Evolutionary conservation across 2,113 vertebrate genomes (phyloP), one percentile per base, ranked within the genome.

Genomic region (Cavia porcellus): DNA sequence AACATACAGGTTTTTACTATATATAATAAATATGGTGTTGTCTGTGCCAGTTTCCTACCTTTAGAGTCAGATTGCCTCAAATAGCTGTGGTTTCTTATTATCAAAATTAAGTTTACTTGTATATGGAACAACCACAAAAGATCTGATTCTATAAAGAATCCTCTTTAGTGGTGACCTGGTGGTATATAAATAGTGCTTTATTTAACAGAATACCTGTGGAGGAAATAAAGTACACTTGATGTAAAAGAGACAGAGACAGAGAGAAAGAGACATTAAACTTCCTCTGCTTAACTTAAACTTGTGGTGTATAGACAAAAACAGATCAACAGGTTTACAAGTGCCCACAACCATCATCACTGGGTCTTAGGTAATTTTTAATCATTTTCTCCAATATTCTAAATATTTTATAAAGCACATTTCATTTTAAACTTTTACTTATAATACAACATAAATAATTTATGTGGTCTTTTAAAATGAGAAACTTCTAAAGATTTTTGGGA

Each of bases 111-210:
- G 99, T 99, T 99, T 99, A 99, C 99, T 99, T 99, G 99, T 99
- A 99, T 98, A 99, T 99, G 99, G 99, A 99, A 99, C 98, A 99
- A 99, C 99, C 99, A 99, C 99, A 99, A 99, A 99, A 99, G 99
- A 99, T 99, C 99, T 99, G 99, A 99, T 99, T 99, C 99, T 99
- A 99, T 99, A 99, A 99, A 99, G 99, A 99, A 99, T 99, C 99
- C 98, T 99, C 99, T 99, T 99, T 99, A 99, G 99, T 99, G 99
- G 99, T 99, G 99, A 99, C 99, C 99, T 99, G 99, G 99, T 99
- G 99, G 99, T 99, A 99, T 99, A 99, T 99, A 99, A 99, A 99
- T 98, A 99, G 99, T 99, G 99, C 99, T 99, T 99, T 99, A 99
- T 99, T 99, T 99, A 99, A 99, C 99, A 99, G 99, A 99, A 99